Percentiles rank a stretch among this genome's conserved stretches.
Conservation (phyloP, 2,888 invertebrate genomes). For the Eumerus sabulonum region DNA sequence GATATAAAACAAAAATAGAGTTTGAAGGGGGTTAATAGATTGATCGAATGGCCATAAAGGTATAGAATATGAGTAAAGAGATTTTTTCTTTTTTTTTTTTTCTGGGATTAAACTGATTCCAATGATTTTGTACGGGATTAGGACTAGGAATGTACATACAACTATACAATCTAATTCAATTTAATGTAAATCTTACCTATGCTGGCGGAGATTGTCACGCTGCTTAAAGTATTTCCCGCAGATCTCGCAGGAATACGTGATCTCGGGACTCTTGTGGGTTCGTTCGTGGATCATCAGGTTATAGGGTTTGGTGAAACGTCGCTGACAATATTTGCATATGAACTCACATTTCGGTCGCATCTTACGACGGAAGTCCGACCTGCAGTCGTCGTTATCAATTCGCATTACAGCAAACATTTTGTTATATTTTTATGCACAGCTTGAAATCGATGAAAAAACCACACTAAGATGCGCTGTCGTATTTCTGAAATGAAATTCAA, state of each 20-base stretch:
- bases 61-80: no score
- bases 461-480: not conserved
- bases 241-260: slow-evolving; percentile 98
- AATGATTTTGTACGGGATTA: not conserved
- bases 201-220: slow-evolving; percentile 97
- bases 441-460: slow-evolving; percentile 25
- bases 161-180: no score
- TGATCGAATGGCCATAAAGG: no score
- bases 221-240: slow-evolving; percentile 98
- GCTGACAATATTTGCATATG: slow-evolving; percentile 98
- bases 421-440: slow-evolving; percentile 72
- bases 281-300: slow-evolving; percentile 99
- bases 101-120: not conserved
- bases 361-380: slow-evolving; percentile 91
- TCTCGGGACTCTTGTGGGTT: slow-evolving; percentile 97
- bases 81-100: no score
- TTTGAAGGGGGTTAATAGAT: slow-evolving; percentile 16
- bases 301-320: slow-evolving; percentile 98
- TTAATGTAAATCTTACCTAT: slow-evolving; percentile 85
- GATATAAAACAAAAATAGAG: slow-evolving; percentile 30
- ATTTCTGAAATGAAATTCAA: slow-evolving; percentile 29
- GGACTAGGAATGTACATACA: not conserved
- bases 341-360: slow-evolving; percentile 97
- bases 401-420: slow-evolving; percentile 95
- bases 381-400: slow-evolving; percentile 92